Evolutionary conservation across 1,140 invertebrate species (phyloP), one percentile per base, ranked within the genome.

Genomic region (Amphibalanus amphitrite): DNA sequence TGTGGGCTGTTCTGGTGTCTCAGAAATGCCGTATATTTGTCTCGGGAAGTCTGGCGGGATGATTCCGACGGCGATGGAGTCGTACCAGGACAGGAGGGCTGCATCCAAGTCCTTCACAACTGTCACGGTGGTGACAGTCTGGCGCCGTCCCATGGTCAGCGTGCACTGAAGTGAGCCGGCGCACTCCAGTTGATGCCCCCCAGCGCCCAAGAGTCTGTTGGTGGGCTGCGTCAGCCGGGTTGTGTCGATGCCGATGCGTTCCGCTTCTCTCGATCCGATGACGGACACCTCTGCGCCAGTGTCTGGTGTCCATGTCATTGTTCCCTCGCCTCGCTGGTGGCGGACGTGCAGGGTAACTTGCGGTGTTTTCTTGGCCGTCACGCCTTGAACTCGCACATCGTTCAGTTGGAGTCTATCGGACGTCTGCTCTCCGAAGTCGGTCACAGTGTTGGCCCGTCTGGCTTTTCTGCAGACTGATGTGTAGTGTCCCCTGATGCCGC

Each of bases 291-390:
- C 69, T 4, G 71, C 33, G 13, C 13, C 71, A 4, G 71, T 33
- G 64, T 72, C 71, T 13, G 71, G 71, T 17, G 28, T 29, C 71
- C 71, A 72, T 10, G 8, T 25, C 3, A 71, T 28, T 25, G 59
- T 3, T 0, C 28, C n/a, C 0, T 59, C 25, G 23, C 59, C 65
- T 26, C 23, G 59, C 17, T n/a, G 67, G 29, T 69, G 68, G 28
- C 13, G 28, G 23, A 40, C 28, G 26, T n/a, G 25, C 29, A 72
- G 23, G 3, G 29, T 40, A 65, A 33, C 6, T 29, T 0, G 4
- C 28, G 38, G 30, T 33, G 0, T 28, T 10, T 10, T 28, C 4
- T n/a, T 20, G 17, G 20, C 33, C 6, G 17, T 3, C n/a, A 23
- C 28, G 23, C 29, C 13, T 23, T 6, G 20, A 59, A 13, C 10